These are phyloP conservation scores for Platysteira castanea DNA, from an alignment of 2,113 vertebrate genomes.

Conservation along the genomic window DNA sequence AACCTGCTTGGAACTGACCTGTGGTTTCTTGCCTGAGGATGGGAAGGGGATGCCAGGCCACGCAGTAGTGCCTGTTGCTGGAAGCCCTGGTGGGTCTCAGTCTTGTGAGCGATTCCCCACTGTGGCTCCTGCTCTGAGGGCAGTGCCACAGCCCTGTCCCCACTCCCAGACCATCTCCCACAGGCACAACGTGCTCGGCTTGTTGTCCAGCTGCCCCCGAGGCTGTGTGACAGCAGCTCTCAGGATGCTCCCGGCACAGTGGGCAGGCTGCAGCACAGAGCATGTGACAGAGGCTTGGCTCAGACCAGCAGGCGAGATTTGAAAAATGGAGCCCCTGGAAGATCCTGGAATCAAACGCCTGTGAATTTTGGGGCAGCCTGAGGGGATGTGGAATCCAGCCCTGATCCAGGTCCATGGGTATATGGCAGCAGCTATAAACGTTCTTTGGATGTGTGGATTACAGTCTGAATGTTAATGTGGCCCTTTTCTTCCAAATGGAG, in stretches of 20 bases:
- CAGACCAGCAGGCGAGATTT: background rate
- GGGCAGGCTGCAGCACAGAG: background rate
- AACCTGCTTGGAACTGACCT: background rate
- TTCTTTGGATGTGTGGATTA: background rate
- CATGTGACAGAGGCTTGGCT: background rate
- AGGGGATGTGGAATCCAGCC: background rate
- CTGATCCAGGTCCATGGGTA: background rate
- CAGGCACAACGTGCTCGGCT: background rate
- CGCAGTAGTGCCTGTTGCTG: accelerated
- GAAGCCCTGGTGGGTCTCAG: background rate
- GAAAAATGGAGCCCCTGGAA: background rate
- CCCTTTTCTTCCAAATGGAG: background rate
- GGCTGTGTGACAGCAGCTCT: background rate
- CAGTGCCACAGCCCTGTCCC: background rate
- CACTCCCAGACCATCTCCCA: background rate
- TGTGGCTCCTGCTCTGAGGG: accelerated
- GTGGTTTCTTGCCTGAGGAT: background rate
- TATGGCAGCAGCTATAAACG: background rate
- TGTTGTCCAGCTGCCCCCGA: background rate
- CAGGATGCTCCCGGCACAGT: background rate
- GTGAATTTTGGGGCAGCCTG: background rate
- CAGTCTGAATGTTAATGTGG: background rate
- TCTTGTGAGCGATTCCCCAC: accelerated
- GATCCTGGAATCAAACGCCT: background rate
- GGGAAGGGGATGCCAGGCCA: background rate